Base-by-base conservation (phyloP, 2,797 vertebrate species). In the Schizopygopsis pylzovi region DNA sequence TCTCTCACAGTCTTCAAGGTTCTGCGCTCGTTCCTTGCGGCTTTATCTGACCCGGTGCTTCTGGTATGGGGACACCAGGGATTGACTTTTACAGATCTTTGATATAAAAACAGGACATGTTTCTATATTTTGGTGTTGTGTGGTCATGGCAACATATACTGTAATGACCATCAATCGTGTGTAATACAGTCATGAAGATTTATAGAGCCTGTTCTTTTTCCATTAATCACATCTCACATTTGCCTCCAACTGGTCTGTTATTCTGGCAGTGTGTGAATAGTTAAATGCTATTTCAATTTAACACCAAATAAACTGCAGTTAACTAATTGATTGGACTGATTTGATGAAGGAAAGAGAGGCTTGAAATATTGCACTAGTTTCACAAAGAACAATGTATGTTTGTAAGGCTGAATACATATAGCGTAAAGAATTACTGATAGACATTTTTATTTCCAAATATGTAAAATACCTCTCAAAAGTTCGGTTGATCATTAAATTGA, bases 91-190 rank as follows among this genome's bases (percentile, higher is more conserved):
- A 90, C 67, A 82, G 82, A 83, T 89, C 88, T 91, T 92, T 90
- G 71, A 87, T 89, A 28, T 89, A 67, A 88, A 90, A 92, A 89
- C 88, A 90, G 83, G 75, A 90, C 79, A 88, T 56, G 68, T 70
- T 79, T 88, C 56, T 71, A 2, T 7, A 78, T 61, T 70, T 84
- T 87, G 56, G 47, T 78, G 18, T 52, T 87, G 78, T 52, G 25
- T 61, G 77, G 61, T 76, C 68, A 56, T 81, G 61, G 81, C 67
- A 78, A 89, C 70, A 52, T 33, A 59, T 76, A 16, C 25, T 79
- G 54, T 28, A 80, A 73, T 71, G 61, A 37, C 52, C 41, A 37
- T 61, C 77, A 52, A 16, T 84, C 72, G 49, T 67, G 20, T 68
- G n/a, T 63, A 61, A 59, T 41, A 47, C 25, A 59, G 5, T 41